Base-by-base conservation (phyloP, 2,888 invertebrate species). In the Esperia sulphurella region DNA sequence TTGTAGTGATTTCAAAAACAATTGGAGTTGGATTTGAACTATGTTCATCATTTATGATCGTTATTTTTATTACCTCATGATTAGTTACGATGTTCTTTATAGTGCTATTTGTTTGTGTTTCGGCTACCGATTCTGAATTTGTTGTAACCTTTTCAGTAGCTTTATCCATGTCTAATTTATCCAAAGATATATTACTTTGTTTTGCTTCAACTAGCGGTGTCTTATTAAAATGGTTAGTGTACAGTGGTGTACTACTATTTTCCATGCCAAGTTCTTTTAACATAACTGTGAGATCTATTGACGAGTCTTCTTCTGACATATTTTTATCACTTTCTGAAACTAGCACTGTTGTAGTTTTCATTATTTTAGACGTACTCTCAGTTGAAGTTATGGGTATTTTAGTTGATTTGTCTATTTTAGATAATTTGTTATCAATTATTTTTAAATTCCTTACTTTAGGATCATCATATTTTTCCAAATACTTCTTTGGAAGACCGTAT, bases 211-310 rank as follows among this genome's bases (percentile, higher is more conserved):
- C 56, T 49, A 65, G 71, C 13, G 68, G 57, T 14, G 77, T 48
- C 44, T 73, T 69, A 8, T 64, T 65, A 10, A 64, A 57, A 50
- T 66, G 66, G 49, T 66, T 71, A 6, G 55, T 50, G 41, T 58
- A 54, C 41, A 52, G 53, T 43, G 52, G 60, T 37, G 73, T 54
- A 41, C 66, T 58, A 6, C 47, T 52, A 2, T 59, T 52, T 33
- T 61, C 59, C 14, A 61, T 49, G 30, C 59, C 60, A 31, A 68
- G 63, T 55, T 86, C 84, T 53, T 79, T 83, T 53, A 88, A 71
- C 43, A 81, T 70, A 29, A 88, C 81, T 1, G 79, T 85, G 0
- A 88, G 68, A 53, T 88, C 85, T 45, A 87, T 69, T 6, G 71
- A 61, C 12, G 74, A 64, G 51, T 79, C 76, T 51, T 80, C 78